Evolutionary conservation across 2,888 invertebrate species (phyloP), one percentile per base, ranked within the genome.

Genomic region (Pteria penguin): DNA sequence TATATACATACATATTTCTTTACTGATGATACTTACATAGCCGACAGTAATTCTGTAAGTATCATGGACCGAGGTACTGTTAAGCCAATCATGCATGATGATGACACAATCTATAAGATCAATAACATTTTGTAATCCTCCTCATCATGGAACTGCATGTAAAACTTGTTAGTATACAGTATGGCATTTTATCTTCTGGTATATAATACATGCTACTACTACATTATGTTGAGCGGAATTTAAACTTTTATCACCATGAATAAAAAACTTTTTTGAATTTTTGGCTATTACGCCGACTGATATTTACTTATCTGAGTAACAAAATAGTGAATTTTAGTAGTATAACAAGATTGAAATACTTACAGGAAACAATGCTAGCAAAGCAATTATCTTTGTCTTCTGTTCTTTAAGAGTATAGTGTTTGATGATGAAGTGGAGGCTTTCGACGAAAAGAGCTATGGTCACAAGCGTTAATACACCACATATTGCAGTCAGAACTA

Each of bases 331-430:
- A n/a, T n/a, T n/a, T n/a, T n/a, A n/a, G n/a, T n/a, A n/a, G n/a
- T n/a, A n/a, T n/a, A n/a, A n/a, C n/a, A 22, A 18, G 5, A 11
- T 22, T 1, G 24, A 55, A 18, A 36, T 24, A 72, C 78, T 74
- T 76, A 83, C 83, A n/a, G 83, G 83, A 68, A 75, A 83, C 4
- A 83, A 72, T 2, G 78, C 82, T 2, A 82, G 69, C 36, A 81
- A 54, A 14, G 67, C 58, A 4, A 78, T 52, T 14, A 74, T 57
- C 22, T 75, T 75, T 18, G 55, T 71, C 26, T 72, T 68, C 27
- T 72, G 54, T 8, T 57, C 24, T 62, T 79, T 65, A n/a, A 69
- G 31, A 27, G 36, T 54, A 29, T 79, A 73, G 27, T 74, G 36
- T 22, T 52, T 33, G 1, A 57, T 14, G 26, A 83, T 54, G 61